phyloP scores from a whole-genome alignment of 2,797 vertebrate species.

The Ctenopoma kingsleyae region DNA sequence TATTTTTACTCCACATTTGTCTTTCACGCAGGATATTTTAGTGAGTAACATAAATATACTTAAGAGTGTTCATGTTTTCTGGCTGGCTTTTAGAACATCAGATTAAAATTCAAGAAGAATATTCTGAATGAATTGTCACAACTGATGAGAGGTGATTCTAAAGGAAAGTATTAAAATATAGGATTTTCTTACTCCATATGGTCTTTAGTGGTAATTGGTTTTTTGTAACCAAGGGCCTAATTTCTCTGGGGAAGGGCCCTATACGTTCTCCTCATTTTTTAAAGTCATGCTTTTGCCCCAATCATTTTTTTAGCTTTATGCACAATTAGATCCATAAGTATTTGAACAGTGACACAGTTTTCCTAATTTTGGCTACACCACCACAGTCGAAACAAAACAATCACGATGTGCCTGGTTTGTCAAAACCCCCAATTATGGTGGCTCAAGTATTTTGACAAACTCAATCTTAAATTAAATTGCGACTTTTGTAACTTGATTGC shows the following conservation, averaged over 20 bases:
- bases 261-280: neutral
- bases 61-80: neutral
- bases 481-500: no score
- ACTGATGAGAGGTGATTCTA: neutral
- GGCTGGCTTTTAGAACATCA: neutral
- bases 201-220: no score
- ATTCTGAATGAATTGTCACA: neutral
- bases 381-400: no score
- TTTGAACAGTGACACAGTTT: no score
- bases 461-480: no score
- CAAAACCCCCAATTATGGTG: no score
- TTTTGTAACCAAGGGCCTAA: neutral
- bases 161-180: neutral
- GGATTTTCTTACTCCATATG: neutral
- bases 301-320: no score
- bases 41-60: constrained; percentile 16
- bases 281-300: no score
- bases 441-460: no score
- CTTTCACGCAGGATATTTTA: constrained; percentile 29
- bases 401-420: no score
- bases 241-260: neutral
- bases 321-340: no score
- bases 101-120: neutral
- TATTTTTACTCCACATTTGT: constrained; percentile 46
- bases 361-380: no score